phyloP scores from a whole-genome alignment of 2,888 invertebrate species.

The Drosophila emarginata region DNA sequence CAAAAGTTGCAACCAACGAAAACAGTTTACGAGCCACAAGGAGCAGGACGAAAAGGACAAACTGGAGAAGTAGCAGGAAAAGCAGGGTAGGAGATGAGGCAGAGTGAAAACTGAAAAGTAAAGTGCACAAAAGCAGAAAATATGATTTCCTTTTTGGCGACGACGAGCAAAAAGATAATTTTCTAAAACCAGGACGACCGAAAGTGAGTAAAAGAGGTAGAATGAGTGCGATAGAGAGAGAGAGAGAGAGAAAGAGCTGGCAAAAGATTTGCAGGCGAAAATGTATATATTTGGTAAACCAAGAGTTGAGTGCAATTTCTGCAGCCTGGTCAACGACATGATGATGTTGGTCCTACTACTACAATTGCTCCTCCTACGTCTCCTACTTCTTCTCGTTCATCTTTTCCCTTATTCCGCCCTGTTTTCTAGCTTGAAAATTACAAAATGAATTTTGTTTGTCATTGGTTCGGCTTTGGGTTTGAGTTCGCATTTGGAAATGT shows the following conservation, averaged over 20 bases:
- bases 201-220: slow-evolving; percentile 26
- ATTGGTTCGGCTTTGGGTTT: slow-evolving; percentile 24
- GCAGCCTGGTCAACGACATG: slow-evolving; percentile 67
- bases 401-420: slow-evolving; percentile 14
- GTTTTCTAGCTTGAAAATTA: slow-evolving; percentile 69
- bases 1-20: slow-evolving; percentile 75
- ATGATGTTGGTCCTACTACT: neutral
- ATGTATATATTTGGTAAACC: slow-evolving; percentile 8
- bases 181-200: slow-evolving; percentile 68
- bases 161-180: slow-evolving; percentile 80
- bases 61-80: neutral
- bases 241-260: slow-evolving; percentile 14
- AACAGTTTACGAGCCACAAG: slow-evolving; percentile 68
- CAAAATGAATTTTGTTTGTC: slow-evolving; percentile 74
- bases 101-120: slow-evolving; percentile 70
- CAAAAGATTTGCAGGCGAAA: slow-evolving; percentile 29
- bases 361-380: neutral
- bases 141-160: slow-evolving; percentile 81
- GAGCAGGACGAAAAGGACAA: slow-evolving; percentile 27
- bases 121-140: slow-evolving; percentile 81
- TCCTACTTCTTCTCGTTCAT: neutral
- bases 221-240: slow-evolving; percentile 15
- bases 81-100: slow-evolving; percentile 1
- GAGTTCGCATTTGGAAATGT: slow-evolving; percentile 65
- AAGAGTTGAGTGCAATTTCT: slow-evolving; percentile 69